These are phyloP conservation scores for Myopa tessellatipennis DNA, from an alignment of 2,888 invertebrate species.

Conservation along the genomic window DNA sequence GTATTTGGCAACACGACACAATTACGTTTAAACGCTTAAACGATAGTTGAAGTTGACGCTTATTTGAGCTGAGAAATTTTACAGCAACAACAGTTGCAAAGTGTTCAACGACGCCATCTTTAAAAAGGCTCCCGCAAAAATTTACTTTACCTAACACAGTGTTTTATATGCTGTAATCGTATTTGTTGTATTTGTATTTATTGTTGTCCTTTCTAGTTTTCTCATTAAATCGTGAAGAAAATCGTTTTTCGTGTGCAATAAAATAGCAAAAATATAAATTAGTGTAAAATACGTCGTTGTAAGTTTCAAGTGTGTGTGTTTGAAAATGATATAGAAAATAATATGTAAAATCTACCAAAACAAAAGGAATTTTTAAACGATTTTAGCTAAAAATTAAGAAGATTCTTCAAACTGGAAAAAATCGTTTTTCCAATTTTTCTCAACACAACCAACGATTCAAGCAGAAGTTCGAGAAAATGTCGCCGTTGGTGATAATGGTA, in stretches of 20 bases:
- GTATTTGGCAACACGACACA: conserved; percentile 45
- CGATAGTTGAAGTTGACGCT: conserved; percentile 17
- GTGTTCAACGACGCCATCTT: conserved; percentile 26
- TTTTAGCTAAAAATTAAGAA: no score
- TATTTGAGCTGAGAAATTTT: conserved; percentile 11
- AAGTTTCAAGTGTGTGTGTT: no score
- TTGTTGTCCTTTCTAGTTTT: not conserved
- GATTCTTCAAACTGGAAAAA: conserved; percentile 5
- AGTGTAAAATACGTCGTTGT: no score
- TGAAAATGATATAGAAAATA: not conserved
- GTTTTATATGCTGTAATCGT: no score
- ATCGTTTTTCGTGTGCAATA: not conserved
- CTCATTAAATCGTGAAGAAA: not conserved
- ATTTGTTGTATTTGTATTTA: no score
- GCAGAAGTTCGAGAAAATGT: conserved; percentile 24
- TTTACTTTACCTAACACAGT: not conserved
- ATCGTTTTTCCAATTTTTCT: not conserved
- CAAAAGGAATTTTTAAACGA: no score
- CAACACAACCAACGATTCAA: not conserved
- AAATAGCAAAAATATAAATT: not conserved
- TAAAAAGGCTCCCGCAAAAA: no score
- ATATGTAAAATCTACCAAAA: not conserved
- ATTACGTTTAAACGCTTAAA: conserved; percentile 19
- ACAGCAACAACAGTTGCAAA: conserved; percentile 19
- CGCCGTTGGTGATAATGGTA: conserved; percentile 34